Conservation (phyloP, 1,140 invertebrate genomes). For the Panagrolaimus sp. region DNA sequence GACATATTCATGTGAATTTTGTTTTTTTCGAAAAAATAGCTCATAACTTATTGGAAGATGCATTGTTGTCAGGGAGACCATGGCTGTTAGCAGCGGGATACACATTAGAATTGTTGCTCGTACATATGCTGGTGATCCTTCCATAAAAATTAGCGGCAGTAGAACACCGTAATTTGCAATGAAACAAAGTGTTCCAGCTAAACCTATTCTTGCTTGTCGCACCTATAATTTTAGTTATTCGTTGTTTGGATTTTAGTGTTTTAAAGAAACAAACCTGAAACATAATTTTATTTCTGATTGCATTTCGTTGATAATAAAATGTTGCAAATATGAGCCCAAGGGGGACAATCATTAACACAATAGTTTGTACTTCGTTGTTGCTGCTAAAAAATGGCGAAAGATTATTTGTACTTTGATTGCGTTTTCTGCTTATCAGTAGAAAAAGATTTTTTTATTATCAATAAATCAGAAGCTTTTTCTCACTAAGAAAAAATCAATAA, state of each 20-base stretch:
- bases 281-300: constrained; percentile 10
- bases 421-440: too few relatives aligned
- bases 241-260: too few relatives aligned
- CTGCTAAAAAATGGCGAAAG: neutral
- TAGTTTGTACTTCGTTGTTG: neutral
- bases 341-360: neutral
- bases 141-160: neutral
- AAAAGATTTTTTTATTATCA: too few relatives aligned
- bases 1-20: constrained; percentile 4
- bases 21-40: neutral
- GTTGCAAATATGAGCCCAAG: neutral
- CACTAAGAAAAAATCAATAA: too few relatives aligned
- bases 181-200: neutral
- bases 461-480: too few relatives aligned
- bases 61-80: neutral
- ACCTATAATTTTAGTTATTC: neutral
- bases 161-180: neutral
- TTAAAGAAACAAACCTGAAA: neutral
- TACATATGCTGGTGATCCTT: neutral
- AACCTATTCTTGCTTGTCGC: neutral
- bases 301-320: constrained; percentile 8
- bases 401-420: neutral
- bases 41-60: neutral
- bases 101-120: neutral
- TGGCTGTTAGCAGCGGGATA: neutral